A percentile compares a stretch with the other conserved stretches of the same genome.
Evolutionary conservation across 2,797 vertebrate genomes (phyloP).

Genomic region (Etheostoma perlongum): DNA sequence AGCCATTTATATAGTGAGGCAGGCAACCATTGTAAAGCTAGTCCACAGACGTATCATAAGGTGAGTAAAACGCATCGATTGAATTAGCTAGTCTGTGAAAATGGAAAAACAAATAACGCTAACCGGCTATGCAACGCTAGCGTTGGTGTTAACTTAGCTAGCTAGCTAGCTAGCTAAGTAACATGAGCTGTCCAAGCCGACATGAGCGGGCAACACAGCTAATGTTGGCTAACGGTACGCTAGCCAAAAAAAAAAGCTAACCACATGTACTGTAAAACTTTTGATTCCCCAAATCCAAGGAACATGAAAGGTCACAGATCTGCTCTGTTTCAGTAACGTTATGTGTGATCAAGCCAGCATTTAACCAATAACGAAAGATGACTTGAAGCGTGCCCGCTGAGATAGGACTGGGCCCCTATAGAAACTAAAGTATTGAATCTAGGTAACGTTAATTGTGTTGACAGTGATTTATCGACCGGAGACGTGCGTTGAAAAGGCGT

Average conservation of each 20-base stretch:
- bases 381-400: not conserved
- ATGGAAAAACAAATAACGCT: not conserved
- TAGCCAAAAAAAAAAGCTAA: constrained; percentile 31
- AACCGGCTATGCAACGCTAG: constrained; percentile 26
- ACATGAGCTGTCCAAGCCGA: constrained; percentile 4
- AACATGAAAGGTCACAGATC: no score
- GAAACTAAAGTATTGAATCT: not conserved
- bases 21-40: not conserved
- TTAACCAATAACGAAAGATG: not conserved
- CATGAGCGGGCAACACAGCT: constrained; percentile 23
- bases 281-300: rapidly evolving
- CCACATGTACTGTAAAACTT: constrained; percentile 13
- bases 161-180: constrained; percentile 34
- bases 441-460: not conserved
- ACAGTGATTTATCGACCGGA: constrained; percentile 1
- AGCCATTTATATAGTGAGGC: constrained; percentile 30
- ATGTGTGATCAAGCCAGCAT: not conserved
- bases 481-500: constrained; percentile 9
- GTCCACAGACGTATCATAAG: constrained; percentile 1
- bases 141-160: not conserved
- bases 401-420: constrained; percentile 2
- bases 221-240: constrained; percentile 37
- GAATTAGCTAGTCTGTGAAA: not conserved
- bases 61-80: constrained; percentile 48
- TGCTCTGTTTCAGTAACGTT: not conserved